phyloP scores from a whole-genome alignment of 2,888 invertebrate species.

The Ctenicera cuprea region DNA sequence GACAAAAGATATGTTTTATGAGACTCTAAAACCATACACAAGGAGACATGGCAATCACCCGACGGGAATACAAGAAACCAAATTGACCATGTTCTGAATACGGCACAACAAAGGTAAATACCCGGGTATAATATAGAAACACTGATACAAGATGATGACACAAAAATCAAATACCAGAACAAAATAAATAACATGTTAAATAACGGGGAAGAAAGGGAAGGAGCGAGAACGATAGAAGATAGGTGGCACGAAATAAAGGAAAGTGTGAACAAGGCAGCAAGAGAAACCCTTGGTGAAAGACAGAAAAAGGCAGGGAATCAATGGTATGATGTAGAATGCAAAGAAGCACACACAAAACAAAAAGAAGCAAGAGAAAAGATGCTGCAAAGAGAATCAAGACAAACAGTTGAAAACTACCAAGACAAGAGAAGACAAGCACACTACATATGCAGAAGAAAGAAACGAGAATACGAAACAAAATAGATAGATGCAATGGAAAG shows the following conservation, averaged over 20 bases:
- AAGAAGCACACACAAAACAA: background rate
- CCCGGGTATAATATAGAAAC: slow-evolving; percentile 7
- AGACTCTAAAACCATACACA: slow-evolving; percentile 4
- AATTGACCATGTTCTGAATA: slow-evolving; percentile 5
- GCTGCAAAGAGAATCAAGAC: slow-evolving; percentile 12
- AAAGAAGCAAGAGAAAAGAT: slow-evolving; percentile 20
- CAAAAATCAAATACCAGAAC: slow-evolving; percentile 1
- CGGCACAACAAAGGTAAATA: background rate
- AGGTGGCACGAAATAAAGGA: too few species aligned
- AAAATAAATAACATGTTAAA: background rate
- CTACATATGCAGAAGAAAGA: too few species aligned
- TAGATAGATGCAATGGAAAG: too few species aligned
- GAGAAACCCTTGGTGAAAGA: slow-evolving; percentile 14
- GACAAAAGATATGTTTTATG: slow-evolving; percentile 14
- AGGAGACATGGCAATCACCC: slow-evolving; percentile 15
- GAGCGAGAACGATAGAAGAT: too few species aligned
- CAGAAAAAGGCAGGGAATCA: background rate
- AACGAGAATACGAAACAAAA: too few species aligned
- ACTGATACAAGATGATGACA: slow-evolving; percentile 19
- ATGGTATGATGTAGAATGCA: slow-evolving; percentile 5
- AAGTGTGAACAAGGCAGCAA: too few species aligned
- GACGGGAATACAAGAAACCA: slow-evolving; percentile 5
- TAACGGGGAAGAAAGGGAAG: too few species aligned
- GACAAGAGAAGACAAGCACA: slow-evolving; percentile 19
- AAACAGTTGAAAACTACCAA: slow-evolving; percentile 3